Base-by-base conservation (phyloP, 1,140 invertebrate species). In the Trialeurodes vaporariorum region DNA sequence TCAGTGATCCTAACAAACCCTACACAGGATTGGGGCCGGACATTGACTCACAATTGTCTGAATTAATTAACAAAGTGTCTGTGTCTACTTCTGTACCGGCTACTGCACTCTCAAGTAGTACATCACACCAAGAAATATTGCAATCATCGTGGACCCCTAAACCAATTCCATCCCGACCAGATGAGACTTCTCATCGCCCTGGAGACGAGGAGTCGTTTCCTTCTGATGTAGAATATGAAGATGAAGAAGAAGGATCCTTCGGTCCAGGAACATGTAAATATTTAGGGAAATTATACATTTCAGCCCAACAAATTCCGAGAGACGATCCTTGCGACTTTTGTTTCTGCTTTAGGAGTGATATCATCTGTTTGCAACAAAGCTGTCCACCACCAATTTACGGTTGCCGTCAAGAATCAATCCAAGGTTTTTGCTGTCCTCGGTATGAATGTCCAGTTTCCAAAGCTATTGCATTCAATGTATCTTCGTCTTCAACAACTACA, bases 321-420 rank as follows among this genome's bases (percentile, higher is more conserved):
- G 90, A 94, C 69, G 92, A 96, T 81, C 92, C 93, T 27, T 96
- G 94, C 76, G 93, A 96, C 75, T 96, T 96, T 82, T 96, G 94
- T 79, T 96, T 96, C 87, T 96, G 94, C 82, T 96, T 96, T 83
- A 85, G 93, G 78, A 93, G 92, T 76, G 94, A 96, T 75, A 95
- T 96, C 70, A 96, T 96, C 71, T 96, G 94, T 73, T 80, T 96
- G 59, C 93, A 96, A 79, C 94, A 96, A 77, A 93, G 91, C 74
- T 96, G 94, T 80, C 94, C 94, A 64, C 93, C 93, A 27, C 94
- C 94, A 61, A 94, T 95, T 71, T 85, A 87, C 59, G 89, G 89
- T 27, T 96, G 94, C 75, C 88, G 89, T 75, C 90, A 94, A 77
- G 93, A 95, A 79, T 87, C 90, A 5, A 96, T 96, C 72, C 84